Conservation (phyloP, 2,797 vertebrate genomes). For the Crenichthys baileyi region DNA sequence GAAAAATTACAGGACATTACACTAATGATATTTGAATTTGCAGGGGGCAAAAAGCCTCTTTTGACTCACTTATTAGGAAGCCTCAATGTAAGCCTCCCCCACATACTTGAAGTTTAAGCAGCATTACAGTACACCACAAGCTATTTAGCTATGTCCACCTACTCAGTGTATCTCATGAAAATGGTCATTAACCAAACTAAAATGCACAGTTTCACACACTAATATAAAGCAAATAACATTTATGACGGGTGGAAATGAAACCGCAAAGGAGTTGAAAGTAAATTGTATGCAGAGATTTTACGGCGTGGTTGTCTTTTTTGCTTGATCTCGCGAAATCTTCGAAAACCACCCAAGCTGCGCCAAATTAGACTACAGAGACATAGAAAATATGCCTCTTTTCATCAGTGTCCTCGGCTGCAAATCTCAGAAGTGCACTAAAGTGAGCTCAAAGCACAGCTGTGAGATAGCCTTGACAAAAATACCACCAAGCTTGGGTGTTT, state of each 20-base stretch:
- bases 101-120: slow-evolving; percentile 52
- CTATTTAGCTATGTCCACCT: slow-evolving; percentile 51
- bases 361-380: slow-evolving; percentile 47
- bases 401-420: slow-evolving; percentile 51
- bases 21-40: slow-evolving; percentile 66
- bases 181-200: slow-evolving; percentile 58
- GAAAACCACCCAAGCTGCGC: slow-evolving; percentile 19
- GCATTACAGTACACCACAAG: slow-evolving; percentile 31
- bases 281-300: background rate
- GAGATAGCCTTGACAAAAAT: slow-evolving; percentile 59
- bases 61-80: slow-evolving; percentile 54
- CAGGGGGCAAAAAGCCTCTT: slow-evolving; percentile 50
- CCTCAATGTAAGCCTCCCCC: slow-evolving; percentile 54
- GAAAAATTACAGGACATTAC: slow-evolving; percentile 63
- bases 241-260: slow-evolving; percentile 38
- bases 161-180: slow-evolving; percentile 53
- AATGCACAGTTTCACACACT: slow-evolving; percentile 35
- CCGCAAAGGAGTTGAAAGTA: slow-evolving; percentile 16
- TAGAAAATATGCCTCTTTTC: slow-evolving; percentile 53
- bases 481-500: slow-evolving; percentile 42
- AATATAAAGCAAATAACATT: slow-evolving; percentile 29
- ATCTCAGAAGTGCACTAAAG: slow-evolving; percentile 49
- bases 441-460: slow-evolving; percentile 37
- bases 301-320: slow-evolving; percentile 20
- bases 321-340: slow-evolving; percentile 1